Evolutionary conservation across 2,113 vertebrate species (phyloP).

Genomic region (Pteruthius melanotis): DNA sequence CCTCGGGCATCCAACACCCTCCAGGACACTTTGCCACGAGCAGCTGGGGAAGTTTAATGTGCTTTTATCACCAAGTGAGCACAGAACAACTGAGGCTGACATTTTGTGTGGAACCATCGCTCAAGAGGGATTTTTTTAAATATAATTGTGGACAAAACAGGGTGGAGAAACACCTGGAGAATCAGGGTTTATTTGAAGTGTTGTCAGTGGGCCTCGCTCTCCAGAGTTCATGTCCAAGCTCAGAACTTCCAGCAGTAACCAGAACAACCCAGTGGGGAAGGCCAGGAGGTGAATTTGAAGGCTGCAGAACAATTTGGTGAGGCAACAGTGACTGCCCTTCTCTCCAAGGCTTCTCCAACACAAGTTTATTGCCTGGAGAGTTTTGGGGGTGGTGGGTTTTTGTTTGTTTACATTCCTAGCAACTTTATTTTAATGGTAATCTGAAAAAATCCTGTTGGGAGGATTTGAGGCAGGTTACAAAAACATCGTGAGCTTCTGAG

Average conservation of each 20-base stretch:
- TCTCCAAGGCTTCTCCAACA: neutral
- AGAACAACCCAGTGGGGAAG: neutral
- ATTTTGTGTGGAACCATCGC: neutral
- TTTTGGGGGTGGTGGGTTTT: neutral
- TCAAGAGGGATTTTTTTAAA: neutral
- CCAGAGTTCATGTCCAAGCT: neutral
- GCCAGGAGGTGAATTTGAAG: neutral
- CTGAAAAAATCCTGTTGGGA: neutral
- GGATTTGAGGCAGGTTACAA: neutral
- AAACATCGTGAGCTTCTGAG: neutral
- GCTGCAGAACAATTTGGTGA: neutral
- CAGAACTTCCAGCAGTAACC: neutral
- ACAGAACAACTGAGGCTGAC: accelerated
- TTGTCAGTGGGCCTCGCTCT: neutral
- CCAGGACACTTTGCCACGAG: neutral
- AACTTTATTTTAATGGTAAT: neutral
- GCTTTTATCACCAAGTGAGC: neutral
- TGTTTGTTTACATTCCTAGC: neutral
- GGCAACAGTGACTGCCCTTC: neutral
- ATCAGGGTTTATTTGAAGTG: neutral
- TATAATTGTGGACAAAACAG: neutral
- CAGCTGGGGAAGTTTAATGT: neutral
- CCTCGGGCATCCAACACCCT: neutral
- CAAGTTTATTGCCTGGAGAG: neutral
- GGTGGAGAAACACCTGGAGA: neutral